Conservation (phyloP, 1,140 invertebrate genomes). For the Diachasmimorpha longicaudata region DNA sequence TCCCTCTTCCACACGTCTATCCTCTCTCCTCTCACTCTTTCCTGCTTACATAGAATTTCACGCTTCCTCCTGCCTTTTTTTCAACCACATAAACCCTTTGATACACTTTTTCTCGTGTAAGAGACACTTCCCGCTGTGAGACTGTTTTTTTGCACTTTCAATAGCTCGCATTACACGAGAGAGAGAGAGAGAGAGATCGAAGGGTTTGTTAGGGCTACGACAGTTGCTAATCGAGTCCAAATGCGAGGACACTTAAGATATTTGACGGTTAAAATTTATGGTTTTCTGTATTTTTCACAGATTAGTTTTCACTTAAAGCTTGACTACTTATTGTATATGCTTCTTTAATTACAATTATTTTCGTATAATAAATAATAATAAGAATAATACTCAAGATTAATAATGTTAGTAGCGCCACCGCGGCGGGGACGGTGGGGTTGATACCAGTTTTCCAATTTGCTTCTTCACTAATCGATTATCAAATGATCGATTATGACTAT, state of each 20-base stretch:
- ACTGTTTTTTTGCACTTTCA: neutral
- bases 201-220: neutral
- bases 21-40: neutral
- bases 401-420: too few relatives aligned
- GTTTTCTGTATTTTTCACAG: neutral
- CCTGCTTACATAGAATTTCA: neutral
- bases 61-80: neutral
- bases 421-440: too few relatives aligned
- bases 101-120: neutral
- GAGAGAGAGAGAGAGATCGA: neutral
- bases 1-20: neutral
- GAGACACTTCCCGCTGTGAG: neutral
- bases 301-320: too few relatives aligned
- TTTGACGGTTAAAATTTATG: neutral
- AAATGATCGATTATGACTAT: too few relatives aligned
- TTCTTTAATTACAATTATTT: too few relatives aligned
- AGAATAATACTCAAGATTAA: too few relatives aligned
- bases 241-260: neutral
- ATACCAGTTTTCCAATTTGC: too few relatives aligned
- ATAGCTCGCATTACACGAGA: neutral
- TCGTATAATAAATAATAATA: too few relatives aligned
- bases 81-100: neutral
- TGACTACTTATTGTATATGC: too few relatives aligned
- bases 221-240: neutral
- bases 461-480: too few relatives aligned